These are phyloP conservation scores for Alosa alosa DNA, from an alignment of 2,113 vertebrate species.

Conservation along the genomic window DNA sequence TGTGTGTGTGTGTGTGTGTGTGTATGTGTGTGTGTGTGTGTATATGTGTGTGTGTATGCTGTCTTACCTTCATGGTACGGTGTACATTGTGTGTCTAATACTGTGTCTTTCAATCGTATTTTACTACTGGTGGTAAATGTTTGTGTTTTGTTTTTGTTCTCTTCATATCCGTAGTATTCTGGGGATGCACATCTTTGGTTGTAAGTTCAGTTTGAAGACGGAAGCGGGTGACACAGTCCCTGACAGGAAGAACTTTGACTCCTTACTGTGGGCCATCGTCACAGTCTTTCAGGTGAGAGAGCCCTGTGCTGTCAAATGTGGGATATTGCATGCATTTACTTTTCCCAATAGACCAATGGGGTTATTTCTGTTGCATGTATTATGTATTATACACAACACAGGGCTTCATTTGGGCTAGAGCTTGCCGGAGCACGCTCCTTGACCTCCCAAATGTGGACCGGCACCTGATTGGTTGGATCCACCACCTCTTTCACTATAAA, in stretches of 20 bases:
- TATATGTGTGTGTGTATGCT: too few species aligned
- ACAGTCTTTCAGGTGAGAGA: slow-evolving; percentile 93
- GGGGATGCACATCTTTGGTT: slow-evolving; percentile 98
- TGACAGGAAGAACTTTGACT: slow-evolving; percentile 97
- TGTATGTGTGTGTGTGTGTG: too few species aligned
- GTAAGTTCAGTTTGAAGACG: slow-evolving; percentile 94
- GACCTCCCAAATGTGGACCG: too few species aligned
- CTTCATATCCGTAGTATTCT: slow-evolving; percentile 77
- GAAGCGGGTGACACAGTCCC: slow-evolving; percentile 92
- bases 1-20: too few species aligned
- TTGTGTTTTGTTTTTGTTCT: not conserved
- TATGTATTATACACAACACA: not conserved
- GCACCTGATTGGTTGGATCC: too few species aligned
- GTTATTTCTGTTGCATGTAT: not conserved
- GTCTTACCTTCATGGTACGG: too few species aligned
- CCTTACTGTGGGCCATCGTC: slow-evolving; percentile 94
- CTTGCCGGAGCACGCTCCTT: too few species aligned
- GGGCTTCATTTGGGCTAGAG: too few species aligned
- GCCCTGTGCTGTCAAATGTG: not conserved
- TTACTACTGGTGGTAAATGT: not conserved
- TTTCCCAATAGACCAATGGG: not conserved
- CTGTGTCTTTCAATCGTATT: too few species aligned
- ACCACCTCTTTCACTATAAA: too few species aligned
- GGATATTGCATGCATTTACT: not conserved
- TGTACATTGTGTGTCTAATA: too few species aligned